These are phyloP conservation scores for Grammomys dolichurus DNA, from an alignment of 2,113 vertebrate genomes.

Conservation along the genomic window DNA sequence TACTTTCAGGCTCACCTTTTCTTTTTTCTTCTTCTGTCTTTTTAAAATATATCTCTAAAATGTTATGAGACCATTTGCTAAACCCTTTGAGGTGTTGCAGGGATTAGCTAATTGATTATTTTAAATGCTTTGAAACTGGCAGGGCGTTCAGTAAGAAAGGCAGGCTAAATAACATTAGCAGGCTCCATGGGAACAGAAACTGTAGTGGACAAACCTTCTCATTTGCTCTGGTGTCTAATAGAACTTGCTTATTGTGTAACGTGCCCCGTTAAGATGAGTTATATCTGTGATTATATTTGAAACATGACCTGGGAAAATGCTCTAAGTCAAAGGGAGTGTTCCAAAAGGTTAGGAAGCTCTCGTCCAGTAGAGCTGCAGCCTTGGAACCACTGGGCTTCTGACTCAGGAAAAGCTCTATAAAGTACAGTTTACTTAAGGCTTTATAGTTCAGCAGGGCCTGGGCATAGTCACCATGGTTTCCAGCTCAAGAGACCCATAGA, in stretches of 20 bases:
- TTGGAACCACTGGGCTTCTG: conserved; percentile 12
- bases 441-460: neutral
- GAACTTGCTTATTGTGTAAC: conserved; percentile 56
- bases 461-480: neutral
- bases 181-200: conserved; percentile 11
- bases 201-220: neutral
- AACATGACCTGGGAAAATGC: conserved; percentile 15
- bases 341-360: conserved; percentile 46
- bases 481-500: neutral
- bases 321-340: conserved; percentile 56
- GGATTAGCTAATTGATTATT: conserved; percentile 71
- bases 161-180: conserved; percentile 51
- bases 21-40: neutral
- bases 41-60: conserved; percentile 42
- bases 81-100: conserved; percentile 10
- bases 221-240: conserved; percentile 50
- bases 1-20: neutral
- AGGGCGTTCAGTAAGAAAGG: conserved; percentile 56
- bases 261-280: conserved; percentile 63
- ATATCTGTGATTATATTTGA: conserved; percentile 57
- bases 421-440: neutral
- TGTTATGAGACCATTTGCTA: conserved; percentile 40
- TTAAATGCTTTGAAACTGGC: conserved; percentile 68
- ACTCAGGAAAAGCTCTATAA: neutral
- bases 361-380: conserved; percentile 3